Evolutionary conservation across 2,797 vertebrate species (phyloP).

Genomic region (Falco peregrinus): DNA sequence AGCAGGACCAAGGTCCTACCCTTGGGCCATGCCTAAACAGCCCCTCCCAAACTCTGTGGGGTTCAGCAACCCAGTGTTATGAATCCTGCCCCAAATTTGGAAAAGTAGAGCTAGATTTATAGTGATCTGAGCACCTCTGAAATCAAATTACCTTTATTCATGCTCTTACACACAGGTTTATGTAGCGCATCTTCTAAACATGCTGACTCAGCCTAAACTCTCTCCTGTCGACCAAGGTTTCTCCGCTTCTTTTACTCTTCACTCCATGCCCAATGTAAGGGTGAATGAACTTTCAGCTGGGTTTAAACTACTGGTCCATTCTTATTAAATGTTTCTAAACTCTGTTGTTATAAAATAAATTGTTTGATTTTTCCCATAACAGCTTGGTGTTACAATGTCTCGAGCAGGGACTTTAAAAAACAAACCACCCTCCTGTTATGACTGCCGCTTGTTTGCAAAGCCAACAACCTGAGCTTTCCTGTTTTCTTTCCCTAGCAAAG

Average conservation of each 20-base stretch:
- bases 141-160: not conserved
- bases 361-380: slow-evolving; percentile 23
- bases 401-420: not conserved
- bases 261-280: not conserved
- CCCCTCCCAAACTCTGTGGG: not conserved
- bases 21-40: fast-evolving
- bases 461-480: not conserved
- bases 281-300: not conserved
- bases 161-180: not conserved
- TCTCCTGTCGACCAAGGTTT: too few relatives aligned
- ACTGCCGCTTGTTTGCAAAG: not conserved
- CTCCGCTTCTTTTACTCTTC: not conserved
- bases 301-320: not conserved
- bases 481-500: not conserved
- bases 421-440: not conserved
- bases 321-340: not conserved
- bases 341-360: not conserved
- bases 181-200: not conserved
- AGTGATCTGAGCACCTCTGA: not conserved
- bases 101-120: not conserved
- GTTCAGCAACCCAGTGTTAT: fast-evolving
- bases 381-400: not conserved
- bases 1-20: not conserved
- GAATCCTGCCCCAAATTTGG: not conserved
- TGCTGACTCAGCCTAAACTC: not conserved